Evolutionary conservation across 1,140 invertebrate species (phyloP), one percentile per base, ranked within the genome.

Genomic region (Ceratosolen fusciceps): DNA sequence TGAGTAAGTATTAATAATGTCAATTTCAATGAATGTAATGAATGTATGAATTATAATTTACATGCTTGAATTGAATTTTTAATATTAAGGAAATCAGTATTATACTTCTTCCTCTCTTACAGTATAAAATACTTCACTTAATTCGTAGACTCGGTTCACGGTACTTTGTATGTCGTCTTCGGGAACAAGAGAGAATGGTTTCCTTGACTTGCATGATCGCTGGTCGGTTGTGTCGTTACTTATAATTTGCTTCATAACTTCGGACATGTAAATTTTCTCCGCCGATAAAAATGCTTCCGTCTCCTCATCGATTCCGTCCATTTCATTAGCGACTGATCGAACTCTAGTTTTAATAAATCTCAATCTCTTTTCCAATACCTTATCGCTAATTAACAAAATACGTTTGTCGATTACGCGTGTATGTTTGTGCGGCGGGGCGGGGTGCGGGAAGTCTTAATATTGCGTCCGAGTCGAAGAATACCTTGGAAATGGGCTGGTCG

Each of bases 401-500:
- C n/a, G n/a, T n/a, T n/a, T n/a, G n/a, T n/a, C n/a, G n/a, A n/a
- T n/a, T n/a, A n/a, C n/a, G n/a, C n/a, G n/a, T n/a, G n/a, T n/a
- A n/a, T n/a, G n/a, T n/a, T n/a, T n/a, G n/a, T n/a, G n/a, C n/a
- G n/a, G n/a, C n/a, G n/a, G n/a, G n/a, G n/a, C n/a, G n/a, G n/a
- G n/a, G n/a, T n/a, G n/a, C n/a, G n/a, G n/a, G n/a, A n/a, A n/a
- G n/a, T n/a, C n/a, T 60, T 14, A 60, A 12, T 5, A 60, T 24
- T 5, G 31, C 1, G 24, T 47, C 21, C 29, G n/a, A 34, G 39
- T 49, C 72, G 83, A 83, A 56, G 67, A 76, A 70, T 89, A 95
- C 94, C 93, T 93, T 26, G 93, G 94, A 84, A 95, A 92, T 8
- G 93, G 92, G 80, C 92, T 93, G 0, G 90, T 88, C 1, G 88